Conservation (phyloP, 2,888 invertebrate genomes). For the Ecliptopera silaceata region DNA sequence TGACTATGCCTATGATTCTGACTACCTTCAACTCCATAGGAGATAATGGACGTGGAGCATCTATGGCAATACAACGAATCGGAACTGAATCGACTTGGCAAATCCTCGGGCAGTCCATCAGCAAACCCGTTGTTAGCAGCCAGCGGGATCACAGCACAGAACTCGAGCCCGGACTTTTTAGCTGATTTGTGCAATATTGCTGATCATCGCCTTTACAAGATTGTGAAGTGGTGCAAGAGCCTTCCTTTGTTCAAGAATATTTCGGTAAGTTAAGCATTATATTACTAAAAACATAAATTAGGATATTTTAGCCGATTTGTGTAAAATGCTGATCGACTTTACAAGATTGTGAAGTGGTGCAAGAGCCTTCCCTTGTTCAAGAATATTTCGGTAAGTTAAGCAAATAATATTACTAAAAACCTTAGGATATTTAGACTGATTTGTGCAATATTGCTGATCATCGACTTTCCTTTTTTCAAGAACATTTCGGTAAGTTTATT, state of each 20-base stretch:
- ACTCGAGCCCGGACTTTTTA: constrained; percentile 92
- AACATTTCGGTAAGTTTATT: constrained; percentile 81
- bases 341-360: constrained; percentile 99
- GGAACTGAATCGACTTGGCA: constrained; percentile 86
- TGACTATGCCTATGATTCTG: no score
- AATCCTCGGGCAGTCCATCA: constrained; percentile 64
- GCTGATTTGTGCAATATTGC: constrained; percentile 97
- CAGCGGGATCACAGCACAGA: constrained; percentile 79
- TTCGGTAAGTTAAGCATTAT: constrained; percentile 75
- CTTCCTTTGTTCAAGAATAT: constrained; percentile 98
- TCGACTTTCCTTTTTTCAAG: constrained; percentile 87
- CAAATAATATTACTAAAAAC: neutral
- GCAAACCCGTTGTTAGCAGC: constrained; percentile 75
- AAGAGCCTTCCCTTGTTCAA: constrained; percentile 90
- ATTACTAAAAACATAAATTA: no score
- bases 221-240: constrained; percentile 99
- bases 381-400: constrained; percentile 65
- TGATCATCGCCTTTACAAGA: constrained; percentile 97
- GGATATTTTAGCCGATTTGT: no score
- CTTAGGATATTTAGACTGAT: no score
- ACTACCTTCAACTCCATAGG: constrained; percentile 75
- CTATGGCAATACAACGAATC: constrained; percentile 97
- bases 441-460: constrained; percentile 78
- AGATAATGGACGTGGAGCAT: constrained; percentile 98
- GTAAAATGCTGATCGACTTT: constrained; percentile 87